Evolutionary conservation across 2,113 vertebrate genomes (phyloP).

Genomic region (Pteruthius melanotis): DNA sequence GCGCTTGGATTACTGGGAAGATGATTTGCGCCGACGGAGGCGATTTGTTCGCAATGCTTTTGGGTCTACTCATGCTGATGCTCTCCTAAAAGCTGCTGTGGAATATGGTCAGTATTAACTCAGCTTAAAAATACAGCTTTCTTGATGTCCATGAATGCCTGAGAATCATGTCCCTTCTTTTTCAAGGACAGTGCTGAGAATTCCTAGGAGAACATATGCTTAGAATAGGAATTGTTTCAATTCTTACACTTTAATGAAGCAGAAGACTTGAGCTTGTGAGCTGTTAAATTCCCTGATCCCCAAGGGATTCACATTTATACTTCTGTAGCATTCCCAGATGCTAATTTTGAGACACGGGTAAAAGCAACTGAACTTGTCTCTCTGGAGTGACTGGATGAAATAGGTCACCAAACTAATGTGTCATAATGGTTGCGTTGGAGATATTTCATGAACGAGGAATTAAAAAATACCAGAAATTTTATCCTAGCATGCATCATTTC

Average conservation of each 20-base stretch:
- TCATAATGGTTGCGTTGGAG: neutral
- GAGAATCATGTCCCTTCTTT: neutral
- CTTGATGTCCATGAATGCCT: neutral
- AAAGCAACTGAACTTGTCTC: neutral
- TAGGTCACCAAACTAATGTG: neutral
- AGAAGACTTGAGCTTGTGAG: neutral
- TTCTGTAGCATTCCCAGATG: neutral
- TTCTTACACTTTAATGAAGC: neutral
- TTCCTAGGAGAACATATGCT: neutral
- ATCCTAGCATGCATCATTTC: neutral
- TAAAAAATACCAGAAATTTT: neutral
- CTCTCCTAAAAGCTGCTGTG: constrained; percentile 83
- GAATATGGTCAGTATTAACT: constrained; percentile 88
- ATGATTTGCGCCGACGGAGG: constrained; percentile 91
- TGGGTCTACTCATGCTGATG: constrained; percentile 91
- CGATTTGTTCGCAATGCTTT: constrained; percentile 94
- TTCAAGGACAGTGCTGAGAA: neutral
- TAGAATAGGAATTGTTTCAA: neutral
- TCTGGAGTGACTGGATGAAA: neutral
- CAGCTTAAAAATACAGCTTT: neutral
- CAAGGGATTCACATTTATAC: neutral
- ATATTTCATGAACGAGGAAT: neutral
- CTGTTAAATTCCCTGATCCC: constrained; percentile 5
- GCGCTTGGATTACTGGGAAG: constrained; percentile 99
- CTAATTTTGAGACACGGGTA: neutral